Conservation (phyloP, 2,797 vertebrate species). For the Semotilus atromaculatus region DNA sequence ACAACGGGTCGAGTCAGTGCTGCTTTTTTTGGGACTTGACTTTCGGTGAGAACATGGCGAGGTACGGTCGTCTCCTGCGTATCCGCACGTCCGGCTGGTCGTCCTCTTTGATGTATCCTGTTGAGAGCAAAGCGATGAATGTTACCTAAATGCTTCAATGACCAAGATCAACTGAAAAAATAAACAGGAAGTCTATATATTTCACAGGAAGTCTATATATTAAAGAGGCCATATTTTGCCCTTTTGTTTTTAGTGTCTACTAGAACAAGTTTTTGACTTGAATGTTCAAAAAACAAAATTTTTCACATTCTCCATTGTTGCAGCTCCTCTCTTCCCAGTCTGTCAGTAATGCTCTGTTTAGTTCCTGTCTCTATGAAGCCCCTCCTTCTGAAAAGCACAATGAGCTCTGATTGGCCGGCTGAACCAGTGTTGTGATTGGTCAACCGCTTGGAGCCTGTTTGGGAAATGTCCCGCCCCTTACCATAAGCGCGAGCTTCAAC, state of each 20-base stretch:
- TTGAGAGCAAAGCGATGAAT: constrained; percentile 49
- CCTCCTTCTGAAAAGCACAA: not conserved
- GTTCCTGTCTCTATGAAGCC: too few relatives aligned
- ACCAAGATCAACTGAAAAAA: not conserved
- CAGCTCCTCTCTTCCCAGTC: not conserved
- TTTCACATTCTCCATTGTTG: not conserved
- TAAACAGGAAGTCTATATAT: not conserved
- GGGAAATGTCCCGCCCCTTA: not conserved
- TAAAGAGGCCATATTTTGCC: not conserved
- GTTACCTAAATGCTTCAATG: not conserved
- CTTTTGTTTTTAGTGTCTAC: not conserved
- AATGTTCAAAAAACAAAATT: not conserved
- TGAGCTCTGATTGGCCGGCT: not conserved
- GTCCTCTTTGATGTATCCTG: constrained; percentile 95
- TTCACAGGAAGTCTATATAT: not conserved
- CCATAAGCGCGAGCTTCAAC: not conserved
- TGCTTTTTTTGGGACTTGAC: constrained; percentile 80
- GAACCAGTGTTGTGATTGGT: not conserved
- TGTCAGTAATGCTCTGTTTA: not conserved
- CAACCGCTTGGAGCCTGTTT: not conserved
- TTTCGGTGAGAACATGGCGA: constrained; percentile 90
- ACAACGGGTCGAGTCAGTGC: constrained; percentile 6
- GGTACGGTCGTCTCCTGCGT: constrained; percentile 87
- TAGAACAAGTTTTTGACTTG: not conserved
- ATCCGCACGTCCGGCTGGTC: constrained; percentile 81